Base-by-base conservation (phyloP, 1,140 invertebrate genomes). In the Oreohelix idahoensis region DNA sequence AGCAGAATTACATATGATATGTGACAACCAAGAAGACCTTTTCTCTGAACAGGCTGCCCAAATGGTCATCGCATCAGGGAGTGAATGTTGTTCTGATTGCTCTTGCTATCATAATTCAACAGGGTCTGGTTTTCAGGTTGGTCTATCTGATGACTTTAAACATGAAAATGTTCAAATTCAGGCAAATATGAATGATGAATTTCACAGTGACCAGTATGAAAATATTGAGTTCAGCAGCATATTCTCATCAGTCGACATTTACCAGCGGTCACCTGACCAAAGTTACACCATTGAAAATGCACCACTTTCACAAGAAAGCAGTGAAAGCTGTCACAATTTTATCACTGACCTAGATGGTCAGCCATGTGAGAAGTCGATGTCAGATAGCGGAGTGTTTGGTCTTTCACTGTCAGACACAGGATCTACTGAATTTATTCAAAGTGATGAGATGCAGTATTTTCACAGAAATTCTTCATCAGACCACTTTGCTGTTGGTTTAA, bases 191-290 rank as follows among this genome's bases (percentile, higher is more conserved):
- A n/a, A 73, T 39, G 71, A 73, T 1, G 71, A 42, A n/a, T 73
- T 76, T 76, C 38, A 51, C 4, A 17, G 17, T 26, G 45, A 51
- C 45, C 45, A 51, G n/a, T 76, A 76, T 76, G 45, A 76, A 35
- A 76, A 76, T 17, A 76, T 51, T 76, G 74, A 76, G 45, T 76
- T 51, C 42, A 76, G 74, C 45, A 51, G 8, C 26, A 51, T 76
- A 8, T 76, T 76, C 29, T 76, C 74, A 32, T 76, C 74, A 26
- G 11, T 53, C 1, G 74, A 51, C 20, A 29, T 29, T 45, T 76
- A 76, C 29, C 71, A 73, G 71, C 5, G 23, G 20, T 71, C 69
- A 71, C 20, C 39, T 26, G 36, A 73, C n/a, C 36, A 73, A 42
- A 73, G 38, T 32, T 66, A 66, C 17, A 32, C n/a, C 17, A 35